A percentile compares a stretch with the other conserved stretches of the same genome.
Conservation (phyloP, 2,113 vertebrate species). For the Poeciliopsis prolifica region DNA sequence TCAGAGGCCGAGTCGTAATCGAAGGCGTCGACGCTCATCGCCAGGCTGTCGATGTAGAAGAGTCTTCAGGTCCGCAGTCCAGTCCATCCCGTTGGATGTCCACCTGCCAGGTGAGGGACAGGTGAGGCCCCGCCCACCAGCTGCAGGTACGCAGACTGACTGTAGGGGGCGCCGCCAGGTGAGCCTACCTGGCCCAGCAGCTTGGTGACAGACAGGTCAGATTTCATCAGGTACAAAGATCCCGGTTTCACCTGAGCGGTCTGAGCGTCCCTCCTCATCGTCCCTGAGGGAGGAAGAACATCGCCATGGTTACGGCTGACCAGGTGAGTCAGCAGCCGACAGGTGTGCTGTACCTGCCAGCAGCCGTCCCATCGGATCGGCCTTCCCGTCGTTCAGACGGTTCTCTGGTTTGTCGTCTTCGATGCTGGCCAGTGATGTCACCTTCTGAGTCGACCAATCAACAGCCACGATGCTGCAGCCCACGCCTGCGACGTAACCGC, state of each 20-base stretch:
- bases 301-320: slow-evolving; percentile 1
- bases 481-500: slow-evolving; percentile 64
- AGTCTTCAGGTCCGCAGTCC: slow-evolving; percentile 91
- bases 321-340: no score
- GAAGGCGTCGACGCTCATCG: slow-evolving; percentile 88
- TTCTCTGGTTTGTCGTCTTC: slow-evolving; percentile 57
- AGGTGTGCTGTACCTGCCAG: slow-evolving; percentile 44
- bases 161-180: background rate
- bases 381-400: slow-evolving; percentile 66
- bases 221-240: slow-evolving; percentile 51
- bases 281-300: slow-evolving; percentile 37
- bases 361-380: slow-evolving; percentile 54
- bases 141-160: background rate
- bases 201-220: slow-evolving; percentile 53
- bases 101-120: slow-evolving; percentile 73
- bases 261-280: slow-evolving; percentile 51
- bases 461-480: slow-evolving; percentile 61
- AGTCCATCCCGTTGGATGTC: slow-evolving; percentile 94
- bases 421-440: slow-evolving; percentile 37
- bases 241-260: slow-evolving; percentile 32
- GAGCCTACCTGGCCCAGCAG: slow-evolving; percentile 49
- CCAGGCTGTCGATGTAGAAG: slow-evolving; percentile 94
- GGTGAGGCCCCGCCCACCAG: background rate
- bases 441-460: slow-evolving; percentile 50
- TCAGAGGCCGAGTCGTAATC: slow-evolving; percentile 87